Base-by-base conservation (phyloP, 2,888 invertebrate genomes). In the Bruchidius siliquastri region DNA sequence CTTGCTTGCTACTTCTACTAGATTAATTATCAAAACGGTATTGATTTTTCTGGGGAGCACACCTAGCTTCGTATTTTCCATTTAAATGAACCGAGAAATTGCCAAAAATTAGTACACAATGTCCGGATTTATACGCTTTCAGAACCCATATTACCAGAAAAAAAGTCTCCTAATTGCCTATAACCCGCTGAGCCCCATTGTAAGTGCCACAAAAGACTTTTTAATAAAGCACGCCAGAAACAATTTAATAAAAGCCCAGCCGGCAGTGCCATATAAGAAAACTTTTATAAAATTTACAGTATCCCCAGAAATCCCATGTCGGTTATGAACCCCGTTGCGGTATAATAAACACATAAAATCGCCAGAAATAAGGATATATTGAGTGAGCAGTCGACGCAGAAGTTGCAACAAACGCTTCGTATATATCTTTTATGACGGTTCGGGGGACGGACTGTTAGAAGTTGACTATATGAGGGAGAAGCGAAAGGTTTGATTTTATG, bases 261-360 rank as follows among this genome's bases (percentile, higher is more conserved):
- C 26, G 21, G 70, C 67, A 13, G 21, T 66, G 76, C 79, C 80
- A 79, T 79, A 82, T 78, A 80, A 77, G 82, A 80, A 80, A 83
- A 83, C 79, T 83, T 82, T 83, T 82, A 80, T 82, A 80, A 76
- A 85, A 84, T 85, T 85, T 85, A 84, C 85, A 84, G 84, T 75
- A 74, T 84, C 83, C 83, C 80, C 82, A 82, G 85, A 85, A 85
- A 84, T 85, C 85, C 77, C 78, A 81, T 82, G 80, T 82, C 79
- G 81, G 84, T 86, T 86, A 86, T 86, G 85, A 86, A 86, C 85
- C 84, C 83, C 81, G 82, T 84, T 84, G 84, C 84, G 81, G 87
- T 86, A 87, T 87, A 87, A 87, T 87, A 87, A 86, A 86, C 84
- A 84, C 86, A 86, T 87, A 87, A 87, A 87, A 86, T 86, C 85